These are phyloP conservation scores for Reticulitermes lucifugus DNA, from an alignment of 2,888 invertebrate species.

Conservation along the genomic window DNA sequence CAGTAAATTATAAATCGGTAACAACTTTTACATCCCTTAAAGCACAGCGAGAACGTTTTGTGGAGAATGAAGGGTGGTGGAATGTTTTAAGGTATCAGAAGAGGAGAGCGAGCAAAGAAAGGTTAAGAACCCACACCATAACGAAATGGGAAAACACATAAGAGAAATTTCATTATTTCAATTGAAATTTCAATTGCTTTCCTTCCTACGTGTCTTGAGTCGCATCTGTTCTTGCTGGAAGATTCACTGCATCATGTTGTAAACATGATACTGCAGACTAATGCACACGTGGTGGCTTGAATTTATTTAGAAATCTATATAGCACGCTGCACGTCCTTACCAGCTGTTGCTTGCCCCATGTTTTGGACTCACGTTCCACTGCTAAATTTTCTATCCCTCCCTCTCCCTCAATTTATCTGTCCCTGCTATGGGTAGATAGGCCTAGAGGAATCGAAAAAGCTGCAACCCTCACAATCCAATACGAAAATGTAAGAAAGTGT, in stretches of 20 bases:
- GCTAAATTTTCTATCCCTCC: not conserved
- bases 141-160: not conserved
- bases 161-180: slow-evolving; percentile 3
- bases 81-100: too few species aligned
- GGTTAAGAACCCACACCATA: too few species aligned
- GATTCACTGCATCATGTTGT: slow-evolving; percentile 2
- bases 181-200: not conserved
- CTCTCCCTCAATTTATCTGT: not conserved
- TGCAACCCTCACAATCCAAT: not conserved
- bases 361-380: slow-evolving; percentile 22
- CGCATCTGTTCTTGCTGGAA: not conserved
- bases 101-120: too few species aligned
- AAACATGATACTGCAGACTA: not conserved
- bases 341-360: not conserved
- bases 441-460: not conserved
- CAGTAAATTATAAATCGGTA: too few species aligned
- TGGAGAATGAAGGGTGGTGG: too few species aligned
- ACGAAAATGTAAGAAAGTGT: not conserved
- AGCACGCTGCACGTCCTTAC: not conserved
- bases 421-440: not conserved
- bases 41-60: too few species aligned
- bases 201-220: too few species aligned
- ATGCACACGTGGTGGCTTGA: slow-evolving; percentile 3
- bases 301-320: slow-evolving; percentile 18
- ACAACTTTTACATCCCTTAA: too few species aligned